Percentiles rank a stretch among this genome's conserved stretches.
phyloP scores from a whole-genome alignment of 1,140 invertebrate species.

The Euschistus heros region DNA sequence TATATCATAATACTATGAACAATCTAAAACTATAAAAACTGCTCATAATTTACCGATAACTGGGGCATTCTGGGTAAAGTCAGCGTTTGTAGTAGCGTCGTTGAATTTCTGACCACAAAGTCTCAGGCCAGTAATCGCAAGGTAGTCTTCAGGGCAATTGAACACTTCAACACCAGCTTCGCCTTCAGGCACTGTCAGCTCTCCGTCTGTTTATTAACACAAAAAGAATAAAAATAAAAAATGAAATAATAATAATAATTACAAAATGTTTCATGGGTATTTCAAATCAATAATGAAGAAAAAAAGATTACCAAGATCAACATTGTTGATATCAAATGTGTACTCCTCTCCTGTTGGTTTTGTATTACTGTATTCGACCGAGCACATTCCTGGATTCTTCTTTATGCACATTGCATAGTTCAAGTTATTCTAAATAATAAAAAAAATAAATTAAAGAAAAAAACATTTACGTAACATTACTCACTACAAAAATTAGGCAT shows the following conservation, averaged over 20 bases:
- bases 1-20: background rate
- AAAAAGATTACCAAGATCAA: constrained; percentile 40
- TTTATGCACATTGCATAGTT: constrained; percentile 68
- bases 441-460: constrained; percentile 31
- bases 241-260: background rate
- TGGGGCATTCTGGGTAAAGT: constrained; percentile 51
- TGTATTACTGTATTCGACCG: constrained; percentile 49
- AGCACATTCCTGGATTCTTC: constrained; percentile 48
- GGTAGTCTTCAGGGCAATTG: constrained; percentile 60
- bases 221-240: background rate
- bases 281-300: background rate
- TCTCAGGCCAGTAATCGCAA: constrained; percentile 51
- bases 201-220: constrained; percentile 38
- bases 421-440: constrained; percentile 58
- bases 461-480: background rate
- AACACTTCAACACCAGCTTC: constrained; percentile 60
- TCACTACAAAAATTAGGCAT: too few relatives aligned
- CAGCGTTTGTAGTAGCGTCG: constrained; percentile 47
- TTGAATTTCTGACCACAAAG: constrained; percentile 63
- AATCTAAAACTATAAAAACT: background rate
- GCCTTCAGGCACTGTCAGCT: constrained; percentile 44
- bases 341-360: constrained; percentile 39
- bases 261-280: background rate
- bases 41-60: constrained; percentile 43
- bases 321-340: constrained; percentile 52